A percentile compares a stretch with the other conserved stretches of the same genome.
Evolutionary conservation across 2,797 vertebrate species (phyloP).

Genomic region (Dicrostonyx torquatus): DNA sequence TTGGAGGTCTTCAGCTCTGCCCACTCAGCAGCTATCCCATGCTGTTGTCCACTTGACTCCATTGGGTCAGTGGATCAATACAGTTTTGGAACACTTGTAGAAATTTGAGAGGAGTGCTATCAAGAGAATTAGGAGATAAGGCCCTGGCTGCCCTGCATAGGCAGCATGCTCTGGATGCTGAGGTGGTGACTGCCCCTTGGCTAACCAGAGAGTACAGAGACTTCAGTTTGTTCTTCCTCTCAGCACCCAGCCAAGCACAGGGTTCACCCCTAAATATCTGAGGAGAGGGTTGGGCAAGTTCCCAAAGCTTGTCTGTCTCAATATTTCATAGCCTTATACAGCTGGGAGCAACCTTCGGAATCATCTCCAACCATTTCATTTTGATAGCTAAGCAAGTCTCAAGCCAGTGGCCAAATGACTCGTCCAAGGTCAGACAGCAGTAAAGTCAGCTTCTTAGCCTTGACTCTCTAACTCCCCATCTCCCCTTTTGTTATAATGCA

Average conservation of each 20-base stretch:
- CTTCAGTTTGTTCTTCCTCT: background rate
- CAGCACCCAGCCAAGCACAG: background rate
- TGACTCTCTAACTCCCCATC: background rate
- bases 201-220: background rate
- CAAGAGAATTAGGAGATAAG: background rate
- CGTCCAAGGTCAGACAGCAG: background rate
- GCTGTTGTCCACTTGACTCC: background rate
- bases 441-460: background rate
- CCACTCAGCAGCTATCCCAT: background rate
- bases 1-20: background rate
- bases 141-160: background rate
- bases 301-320: background rate
- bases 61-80: background rate
- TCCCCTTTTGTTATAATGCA: background rate
- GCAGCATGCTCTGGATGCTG: background rate
- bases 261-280: background rate
- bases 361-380: background rate
- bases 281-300: background rate
- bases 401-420: background rate
- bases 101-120: background rate
- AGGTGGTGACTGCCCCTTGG: background rate
- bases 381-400: background rate
- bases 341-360: background rate
- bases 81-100: slow-evolving; percentile 4
- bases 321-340: background rate